A percentile compares a stretch with the other conserved stretches of the same genome.
Evolutionary conservation across 2,797 vertebrate species (phyloP).

Genomic region (Crocidura indochinensis): DNA sequence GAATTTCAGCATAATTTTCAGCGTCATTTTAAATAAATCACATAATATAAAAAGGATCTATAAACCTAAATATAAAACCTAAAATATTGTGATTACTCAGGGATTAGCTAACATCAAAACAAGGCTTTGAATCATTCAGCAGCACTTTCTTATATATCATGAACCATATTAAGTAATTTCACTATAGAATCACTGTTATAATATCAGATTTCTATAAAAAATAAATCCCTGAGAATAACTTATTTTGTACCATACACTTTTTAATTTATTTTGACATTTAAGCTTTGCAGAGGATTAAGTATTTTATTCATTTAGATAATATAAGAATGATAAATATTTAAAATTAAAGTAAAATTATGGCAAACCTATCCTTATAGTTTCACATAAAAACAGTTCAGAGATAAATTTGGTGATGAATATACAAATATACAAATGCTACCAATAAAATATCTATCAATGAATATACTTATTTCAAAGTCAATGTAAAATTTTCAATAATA

Average conservation of each 20-base stretch:
- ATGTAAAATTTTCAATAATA: slow-evolving; percentile 65
- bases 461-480: slow-evolving; percentile 17
- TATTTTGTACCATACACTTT: slow-evolving; percentile 44
- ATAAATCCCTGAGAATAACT: slow-evolving; percentile 44
- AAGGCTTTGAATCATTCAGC: neutral
- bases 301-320: slow-evolving; percentile 70
- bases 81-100: neutral
- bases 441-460: neutral
- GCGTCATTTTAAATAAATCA: neutral
- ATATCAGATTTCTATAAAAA: slow-evolving; percentile 57
- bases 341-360: slow-evolving; percentile 61
- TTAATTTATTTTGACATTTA: slow-evolving; percentile 57
- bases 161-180: neutral
- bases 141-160: neutral
- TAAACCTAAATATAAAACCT: neutral
- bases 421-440: slow-evolving; percentile 26
- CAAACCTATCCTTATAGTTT: slow-evolving; percentile 38
- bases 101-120: neutral
- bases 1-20: slow-evolving; percentile 12
- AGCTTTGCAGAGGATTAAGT: neutral
- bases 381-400: neutral
- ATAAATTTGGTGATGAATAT: slow-evolving; percentile 29
- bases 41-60: neutral
- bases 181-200: slow-evolving; percentile 42
- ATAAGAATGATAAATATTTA: neutral